Percentiles rank a stretch among this genome's conserved stretches.
Conservation (phyloP, 2,888 invertebrate species). For the Lepidocyrtinus sp. region DNA sequence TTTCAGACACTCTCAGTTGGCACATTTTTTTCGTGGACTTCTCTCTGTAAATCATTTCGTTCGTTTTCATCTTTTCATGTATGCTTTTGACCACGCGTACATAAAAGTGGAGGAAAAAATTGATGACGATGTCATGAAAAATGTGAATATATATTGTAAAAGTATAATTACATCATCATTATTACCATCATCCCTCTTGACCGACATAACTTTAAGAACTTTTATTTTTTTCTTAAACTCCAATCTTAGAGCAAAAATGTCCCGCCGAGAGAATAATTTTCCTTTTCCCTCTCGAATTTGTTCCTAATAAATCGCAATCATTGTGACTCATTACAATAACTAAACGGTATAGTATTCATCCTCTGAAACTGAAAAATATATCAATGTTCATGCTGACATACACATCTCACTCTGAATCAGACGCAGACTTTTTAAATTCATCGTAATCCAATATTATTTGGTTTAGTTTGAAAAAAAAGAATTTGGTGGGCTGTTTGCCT, state of each 20-base stretch:
- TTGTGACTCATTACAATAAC: background rate
- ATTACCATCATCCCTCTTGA: background rate
- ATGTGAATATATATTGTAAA: background rate
- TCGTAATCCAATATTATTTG: background rate
- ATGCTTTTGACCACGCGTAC: background rate
- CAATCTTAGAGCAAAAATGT: background rate
- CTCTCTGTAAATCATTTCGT: background rate
- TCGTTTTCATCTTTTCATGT: no score
- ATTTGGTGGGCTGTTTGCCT: background rate
- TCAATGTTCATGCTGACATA: background rate
- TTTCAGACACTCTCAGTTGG: background rate
- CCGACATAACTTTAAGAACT: background rate
- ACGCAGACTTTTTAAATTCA: no score
- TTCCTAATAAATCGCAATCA: slow-evolving; percentile 21
- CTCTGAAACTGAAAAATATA: background rate
- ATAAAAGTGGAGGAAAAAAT: background rate
- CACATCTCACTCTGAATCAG: no score
- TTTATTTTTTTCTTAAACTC: background rate
- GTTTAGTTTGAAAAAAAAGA: background rate
- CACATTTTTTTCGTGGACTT: background rate
- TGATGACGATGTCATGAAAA: background rate
- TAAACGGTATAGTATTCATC: background rate
- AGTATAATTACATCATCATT: background rate
- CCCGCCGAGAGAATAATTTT: slow-evolving; percentile 21
- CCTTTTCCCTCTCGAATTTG: background rate